Percentiles rank a stretch among this genome's conserved stretches.
Evolutionary conservation across 2,113 vertebrate genomes (phyloP).

Genomic region (Dermatemys mawii): DNA sequence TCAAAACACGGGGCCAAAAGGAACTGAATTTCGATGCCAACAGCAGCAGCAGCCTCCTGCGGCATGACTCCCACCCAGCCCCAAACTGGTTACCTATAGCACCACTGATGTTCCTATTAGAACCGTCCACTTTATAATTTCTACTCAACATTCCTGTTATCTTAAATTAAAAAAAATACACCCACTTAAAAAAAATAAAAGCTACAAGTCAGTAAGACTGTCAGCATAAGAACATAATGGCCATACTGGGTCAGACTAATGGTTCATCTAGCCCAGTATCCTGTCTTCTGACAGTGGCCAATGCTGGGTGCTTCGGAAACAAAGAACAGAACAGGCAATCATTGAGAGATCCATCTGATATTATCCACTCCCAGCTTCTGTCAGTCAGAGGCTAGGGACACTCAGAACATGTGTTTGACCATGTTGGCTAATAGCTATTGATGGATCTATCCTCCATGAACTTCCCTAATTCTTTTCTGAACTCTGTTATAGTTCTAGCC

Average conservation of each 20-base stretch:
- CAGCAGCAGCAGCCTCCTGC: conserved; percentile 8
- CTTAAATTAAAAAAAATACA: neutral
- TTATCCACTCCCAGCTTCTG: neutral
- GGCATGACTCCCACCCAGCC: neutral
- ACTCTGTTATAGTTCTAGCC: neutral
- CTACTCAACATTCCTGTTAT: neutral
- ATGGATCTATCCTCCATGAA: neutral
- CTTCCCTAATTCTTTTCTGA: neutral
- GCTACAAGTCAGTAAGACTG: neutral
- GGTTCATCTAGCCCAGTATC: neutral
- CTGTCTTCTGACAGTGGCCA: neutral
- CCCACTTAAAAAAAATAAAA: accelerated
- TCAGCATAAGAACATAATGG: neutral
- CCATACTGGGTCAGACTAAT: neutral
- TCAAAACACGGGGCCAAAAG: conserved; percentile 38
- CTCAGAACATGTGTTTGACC: neutral
- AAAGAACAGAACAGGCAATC: neutral
- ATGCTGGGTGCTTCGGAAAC: neutral
- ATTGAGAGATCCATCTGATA: neutral
- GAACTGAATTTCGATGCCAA: conserved; percentile 56
- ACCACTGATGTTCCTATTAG: neutral
- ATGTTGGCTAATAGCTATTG: neutral
- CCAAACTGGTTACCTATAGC: neutral
- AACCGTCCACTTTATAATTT: neutral
- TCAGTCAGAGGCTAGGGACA: neutral